Base-by-base conservation (phyloP, 2,113 vertebrate genomes). In the Seriola quinqueradiata region DNA sequence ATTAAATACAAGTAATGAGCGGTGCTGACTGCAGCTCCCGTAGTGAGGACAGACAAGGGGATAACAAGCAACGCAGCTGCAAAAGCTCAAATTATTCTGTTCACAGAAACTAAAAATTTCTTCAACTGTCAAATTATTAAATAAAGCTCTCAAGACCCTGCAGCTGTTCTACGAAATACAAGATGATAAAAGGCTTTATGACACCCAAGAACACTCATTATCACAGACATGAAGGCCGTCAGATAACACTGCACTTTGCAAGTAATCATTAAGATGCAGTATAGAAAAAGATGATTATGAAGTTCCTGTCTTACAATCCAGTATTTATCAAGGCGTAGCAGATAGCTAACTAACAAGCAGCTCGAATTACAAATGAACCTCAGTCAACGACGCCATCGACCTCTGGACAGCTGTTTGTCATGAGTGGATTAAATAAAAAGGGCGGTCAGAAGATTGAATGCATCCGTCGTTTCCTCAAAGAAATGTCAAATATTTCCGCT, bases 381-480 rank as follows among this genome's bases (percentile, higher is more conserved):
- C 25, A 66, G 61, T 66, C 66, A 23, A 46, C 48, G 12, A 2
- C 68, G 58, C 65, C n/a, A n/a, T 19, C 6, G 19, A 76, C 77
- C 25, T 65, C 13, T 16, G 2, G 52, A 48, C 65, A 38, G 66
- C 48, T 2, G 32, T 16, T 70, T 44, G 75, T 74, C 70, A 79
- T 17, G 77, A 55, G 10, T 25, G 19, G 84, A 73, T 70, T 23
- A 48, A 70, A 77, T 46, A 50, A 70, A 72, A 70, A 73, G 28
- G 28, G 11, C 34, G 13, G 17, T 69, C 46, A 48, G 34, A 69
- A 52, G 74, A 46, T 44, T 32, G 42, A n/a, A 16, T 16, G 66
- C 2, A 38, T 0, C 0, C 14, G 72, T 46, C 38, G 46, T 70
- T 40, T 60, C 46, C 72, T 75, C 40, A 7, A 3, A 61, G 1